Conservation (phyloP, 2,113 vertebrate genomes). For the Zapus hudsonius region DNA sequence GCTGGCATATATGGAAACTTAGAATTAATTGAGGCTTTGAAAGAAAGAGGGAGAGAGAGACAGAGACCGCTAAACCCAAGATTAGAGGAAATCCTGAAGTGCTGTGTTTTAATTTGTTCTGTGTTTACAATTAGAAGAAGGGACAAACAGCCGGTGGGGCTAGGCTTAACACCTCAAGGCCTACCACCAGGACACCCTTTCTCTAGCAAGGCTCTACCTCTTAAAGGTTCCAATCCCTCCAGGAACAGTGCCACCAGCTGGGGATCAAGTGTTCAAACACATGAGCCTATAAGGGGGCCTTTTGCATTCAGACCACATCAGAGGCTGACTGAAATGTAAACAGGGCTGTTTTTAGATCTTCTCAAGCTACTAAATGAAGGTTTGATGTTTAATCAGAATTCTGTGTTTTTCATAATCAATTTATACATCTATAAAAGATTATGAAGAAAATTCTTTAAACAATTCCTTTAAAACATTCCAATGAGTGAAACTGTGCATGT, state of each 20-base stretch:
- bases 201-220: too few species aligned
- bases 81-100: background rate
- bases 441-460: slow-evolving; percentile 42
- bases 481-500: background rate
- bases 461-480: slow-evolving; percentile 29
- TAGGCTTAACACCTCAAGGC: too few species aligned
- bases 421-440: slow-evolving; percentile 43
- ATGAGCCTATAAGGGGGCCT: too few species aligned
- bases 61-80: background rate
- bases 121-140: background rate
- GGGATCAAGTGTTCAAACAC: too few species aligned
- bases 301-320: background rate
- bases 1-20: background rate
- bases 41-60: background rate
- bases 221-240: too few species aligned
- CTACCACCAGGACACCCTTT: too few species aligned
- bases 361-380: slow-evolving; percentile 18
- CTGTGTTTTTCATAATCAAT: slow-evolving; percentile 21
- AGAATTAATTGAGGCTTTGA: background rate
- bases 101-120: background rate
- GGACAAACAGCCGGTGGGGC: too few species aligned
- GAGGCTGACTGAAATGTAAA: background rate
- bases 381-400: background rate
- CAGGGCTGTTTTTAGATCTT: slow-evolving; percentile 11
- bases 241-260: too few species aligned